Percentiles rank a stretch among this genome's conserved stretches.
phyloP scores from a whole-genome alignment of 2,888 invertebrate species.

The Cerastis rubricosa region DNA sequence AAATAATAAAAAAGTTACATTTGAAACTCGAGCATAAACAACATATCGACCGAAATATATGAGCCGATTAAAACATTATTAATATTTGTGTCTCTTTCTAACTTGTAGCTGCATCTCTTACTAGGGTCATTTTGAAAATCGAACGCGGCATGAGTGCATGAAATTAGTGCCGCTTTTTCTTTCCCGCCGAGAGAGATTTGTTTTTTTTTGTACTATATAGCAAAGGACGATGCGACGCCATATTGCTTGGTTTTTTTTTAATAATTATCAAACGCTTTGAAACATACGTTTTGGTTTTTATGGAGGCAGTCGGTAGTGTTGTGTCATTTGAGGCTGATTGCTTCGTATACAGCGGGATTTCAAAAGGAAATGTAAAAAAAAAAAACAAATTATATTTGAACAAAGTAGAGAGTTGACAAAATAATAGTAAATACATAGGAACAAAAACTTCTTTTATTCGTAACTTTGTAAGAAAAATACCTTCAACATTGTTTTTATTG shows the following conservation, averaged over 20 bases:
- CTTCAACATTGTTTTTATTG: background rate
- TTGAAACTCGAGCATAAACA: conserved; percentile 77
- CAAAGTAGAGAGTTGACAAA: no score
- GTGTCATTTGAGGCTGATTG: conserved; percentile 68
- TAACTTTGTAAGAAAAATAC: conserved; percentile 1
- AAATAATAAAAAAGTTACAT: conserved; percentile 64
- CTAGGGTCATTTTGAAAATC: conserved; percentile 85
- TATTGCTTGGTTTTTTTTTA: conserved; percentile 82
- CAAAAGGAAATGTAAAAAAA: background rate
- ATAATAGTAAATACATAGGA: background rate
- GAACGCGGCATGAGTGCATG: conserved; percentile 86
- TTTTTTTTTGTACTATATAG: conserved; percentile 77
- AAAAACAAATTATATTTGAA: background rate
- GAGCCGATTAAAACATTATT: conserved; percentile 89
- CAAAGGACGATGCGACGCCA: conserved; percentile 86
- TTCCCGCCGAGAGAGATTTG: conserved; percentile 86
- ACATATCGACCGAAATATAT: conserved; percentile 86
- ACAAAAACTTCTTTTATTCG: background rate
- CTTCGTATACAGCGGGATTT: conserved; percentile 51
- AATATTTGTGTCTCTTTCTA: conserved; percentile 72
- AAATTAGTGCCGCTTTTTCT: conserved; percentile 89
- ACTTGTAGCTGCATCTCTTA: conserved; percentile 66
- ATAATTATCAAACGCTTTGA: conserved; percentile 69
- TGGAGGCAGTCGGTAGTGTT: conserved; percentile 62
- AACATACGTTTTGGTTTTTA: conserved; percentile 77